A percentile compares a stretch with the other conserved stretches of the same genome.
phyloP scores from a whole-genome alignment of 64 coral and sea anemone species.

The Montipora capricornis region DNA sequence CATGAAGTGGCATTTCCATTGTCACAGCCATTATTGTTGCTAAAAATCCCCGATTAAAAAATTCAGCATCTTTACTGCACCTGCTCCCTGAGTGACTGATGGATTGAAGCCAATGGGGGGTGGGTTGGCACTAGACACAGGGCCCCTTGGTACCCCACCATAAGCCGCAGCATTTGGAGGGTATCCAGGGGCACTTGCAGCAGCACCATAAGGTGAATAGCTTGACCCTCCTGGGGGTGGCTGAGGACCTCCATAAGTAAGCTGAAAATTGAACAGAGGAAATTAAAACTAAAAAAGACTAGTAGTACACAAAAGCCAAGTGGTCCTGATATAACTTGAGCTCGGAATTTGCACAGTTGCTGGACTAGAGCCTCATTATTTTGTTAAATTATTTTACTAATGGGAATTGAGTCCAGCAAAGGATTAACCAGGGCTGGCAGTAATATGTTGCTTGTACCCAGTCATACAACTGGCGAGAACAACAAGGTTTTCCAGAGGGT shows the following conservation, averaged over 20 bases:
- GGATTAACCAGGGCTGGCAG: no score
- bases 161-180: not conserved
- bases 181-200: not conserved
- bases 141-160: not conserved
- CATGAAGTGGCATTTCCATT: no score
- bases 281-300: not conserved
- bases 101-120: constrained; percentile 46
- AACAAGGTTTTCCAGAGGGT: no score
- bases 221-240: not conserved
- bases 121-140: not conserved
- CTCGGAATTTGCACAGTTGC: no score
- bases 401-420: no score
- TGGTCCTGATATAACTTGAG: not conserved
- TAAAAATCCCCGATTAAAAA: not conserved
- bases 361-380: no score
- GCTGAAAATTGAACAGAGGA: not conserved
- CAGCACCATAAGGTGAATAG: constrained; percentile 21
- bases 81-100: constrained; percentile 6
- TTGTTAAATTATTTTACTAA: no score
- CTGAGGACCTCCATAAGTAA: constrained; percentile 13
- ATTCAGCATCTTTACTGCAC: not conserved
- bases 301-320: not conserved
- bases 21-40: no score
- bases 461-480: no score
- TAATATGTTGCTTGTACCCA: no score